Conservation (phyloP, 2,888 invertebrate species). For the Melolontha melolontha region DNA sequence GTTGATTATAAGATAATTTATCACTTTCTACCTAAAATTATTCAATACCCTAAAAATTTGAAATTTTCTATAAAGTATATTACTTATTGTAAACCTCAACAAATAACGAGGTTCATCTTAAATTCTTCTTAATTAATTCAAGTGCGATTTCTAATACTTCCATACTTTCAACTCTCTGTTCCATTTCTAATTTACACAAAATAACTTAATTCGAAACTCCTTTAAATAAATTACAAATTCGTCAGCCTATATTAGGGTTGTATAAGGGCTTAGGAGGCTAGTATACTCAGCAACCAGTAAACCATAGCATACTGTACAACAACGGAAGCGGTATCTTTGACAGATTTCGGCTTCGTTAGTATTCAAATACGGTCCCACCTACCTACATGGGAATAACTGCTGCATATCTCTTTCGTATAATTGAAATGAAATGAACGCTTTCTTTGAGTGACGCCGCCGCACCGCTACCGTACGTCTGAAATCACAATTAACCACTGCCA, state of each 20-base stretch:
- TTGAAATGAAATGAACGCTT: constrained; percentile 59
- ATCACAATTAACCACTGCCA: constrained; percentile 55
- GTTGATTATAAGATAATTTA: too few species aligned
- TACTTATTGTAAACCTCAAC: too few species aligned
- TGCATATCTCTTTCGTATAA: constrained; percentile 57
- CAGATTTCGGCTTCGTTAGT: constrained; percentile 64
- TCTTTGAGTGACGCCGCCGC: constrained; percentile 51
- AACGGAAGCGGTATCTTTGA: constrained; percentile 63
- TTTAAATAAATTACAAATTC: neutral
- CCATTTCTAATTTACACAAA: too few species aligned
- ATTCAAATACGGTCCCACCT: constrained; percentile 62
- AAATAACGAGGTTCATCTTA: too few species aligned
- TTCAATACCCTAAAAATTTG: too few species aligned
- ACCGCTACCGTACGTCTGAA: constrained; percentile 53
- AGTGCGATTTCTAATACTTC: too few species aligned
- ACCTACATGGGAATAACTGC: constrained; percentile 56
- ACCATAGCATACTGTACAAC: constrained; percentile 46
- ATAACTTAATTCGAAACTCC: too few species aligned
- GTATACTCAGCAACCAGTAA: constrained; percentile 10
- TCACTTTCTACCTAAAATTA: too few species aligned
- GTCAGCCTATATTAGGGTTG: neutral
- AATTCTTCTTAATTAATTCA: too few species aligned
- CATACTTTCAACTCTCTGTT: too few species aligned
- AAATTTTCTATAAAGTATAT: too few species aligned
- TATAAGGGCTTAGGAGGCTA: neutral